Conservation (phyloP, 2,888 invertebrate genomes). For the Nycteola revayana region DNA sequence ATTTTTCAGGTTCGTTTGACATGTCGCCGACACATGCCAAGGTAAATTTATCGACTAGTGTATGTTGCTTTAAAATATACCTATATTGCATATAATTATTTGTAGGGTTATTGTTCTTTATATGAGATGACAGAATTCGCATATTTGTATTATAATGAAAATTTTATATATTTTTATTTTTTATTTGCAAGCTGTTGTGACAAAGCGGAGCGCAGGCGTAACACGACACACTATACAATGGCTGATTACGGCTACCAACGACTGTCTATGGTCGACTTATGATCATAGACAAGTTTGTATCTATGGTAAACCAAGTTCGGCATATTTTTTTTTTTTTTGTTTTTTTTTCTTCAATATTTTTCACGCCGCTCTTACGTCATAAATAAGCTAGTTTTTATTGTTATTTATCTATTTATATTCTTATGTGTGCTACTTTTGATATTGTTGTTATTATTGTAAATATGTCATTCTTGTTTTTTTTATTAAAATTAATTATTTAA, state of each 20-base stretch:
- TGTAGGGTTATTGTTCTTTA: no score
- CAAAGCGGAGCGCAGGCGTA: conserved; percentile 56
- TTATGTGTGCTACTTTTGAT: conserved; percentile 3
- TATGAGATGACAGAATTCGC: conserved; percentile 34
- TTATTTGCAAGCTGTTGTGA: conserved; percentile 74
- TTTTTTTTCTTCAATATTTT: conserved; percentile 9
- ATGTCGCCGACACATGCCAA: no score
- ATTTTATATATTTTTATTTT: conserved; percentile 37
- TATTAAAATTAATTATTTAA: no score
- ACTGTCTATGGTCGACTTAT: conserved; percentile 63
- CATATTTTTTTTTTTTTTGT: conserved; percentile 4
- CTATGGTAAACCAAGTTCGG: conserved; percentile 51
- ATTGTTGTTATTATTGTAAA: conserved; percentile 5
- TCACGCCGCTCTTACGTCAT: conserved; percentile 14
- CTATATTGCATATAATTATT: no score
- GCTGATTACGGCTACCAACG: conserved; percentile 61
- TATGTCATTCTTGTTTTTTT: conserved; percentile 1
- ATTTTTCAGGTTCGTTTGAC: no score
- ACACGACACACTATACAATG: conserved; percentile 67
- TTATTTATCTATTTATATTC: conserved; percentile 9
- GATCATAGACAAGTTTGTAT: conserved; percentile 45
- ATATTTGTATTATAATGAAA: conserved; percentile 8
- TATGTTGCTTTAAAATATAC: no score
- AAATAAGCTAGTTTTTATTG: conserved; percentile 20
- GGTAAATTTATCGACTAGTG: no score